phyloP scores from a whole-genome alignment of 1,140 invertebrate species.

The Drosophila parabipectinata region DNA sequence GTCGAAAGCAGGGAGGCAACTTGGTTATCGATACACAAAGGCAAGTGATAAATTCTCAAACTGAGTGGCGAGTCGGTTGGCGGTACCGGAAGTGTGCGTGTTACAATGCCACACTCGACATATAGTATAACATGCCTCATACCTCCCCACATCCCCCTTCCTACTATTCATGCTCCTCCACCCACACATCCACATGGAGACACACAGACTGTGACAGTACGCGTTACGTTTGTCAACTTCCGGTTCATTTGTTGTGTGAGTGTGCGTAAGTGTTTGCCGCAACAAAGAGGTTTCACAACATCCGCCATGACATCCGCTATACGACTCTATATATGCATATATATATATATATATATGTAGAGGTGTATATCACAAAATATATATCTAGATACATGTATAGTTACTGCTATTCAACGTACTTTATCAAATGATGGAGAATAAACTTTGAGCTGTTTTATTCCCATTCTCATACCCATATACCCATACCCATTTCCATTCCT shows the following conservation, averaged over 20 bases:
- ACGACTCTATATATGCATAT: neutral
- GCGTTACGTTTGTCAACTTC: constrained; percentile 61
- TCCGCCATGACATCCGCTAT: constrained; percentile 49
- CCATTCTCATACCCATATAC: neutral
- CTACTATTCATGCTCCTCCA: neutral
- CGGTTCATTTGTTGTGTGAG: constrained; percentile 44
- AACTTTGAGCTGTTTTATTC: constrained; percentile 45
- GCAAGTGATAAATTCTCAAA: constrained; percentile 51
- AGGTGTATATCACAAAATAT: neutral
- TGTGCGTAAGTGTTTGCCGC: constrained; percentile 41
- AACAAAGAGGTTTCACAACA: constrained; percentile 66
- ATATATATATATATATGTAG: neutral
- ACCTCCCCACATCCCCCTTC: too few species aligned
- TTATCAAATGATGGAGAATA: constrained; percentile 53
- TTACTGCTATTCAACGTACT: constrained; percentile 15
- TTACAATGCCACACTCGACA: constrained; percentile 49
- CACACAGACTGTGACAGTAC: constrained; percentile 34
- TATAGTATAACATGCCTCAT: neutral
- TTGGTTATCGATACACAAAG: constrained; percentile 54
- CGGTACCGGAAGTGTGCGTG: constrained; percentile 61
- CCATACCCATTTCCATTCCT: constrained; percentile 2
- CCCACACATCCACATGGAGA: constrained; percentile 7
- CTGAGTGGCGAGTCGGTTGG: constrained; percentile 22
- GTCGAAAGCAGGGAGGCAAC: constrained; percentile 24
- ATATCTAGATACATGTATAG: neutral